Evolutionary conservation across 2,113 vertebrate species (phyloP).

Genomic region (Etheostoma cragini): DNA sequence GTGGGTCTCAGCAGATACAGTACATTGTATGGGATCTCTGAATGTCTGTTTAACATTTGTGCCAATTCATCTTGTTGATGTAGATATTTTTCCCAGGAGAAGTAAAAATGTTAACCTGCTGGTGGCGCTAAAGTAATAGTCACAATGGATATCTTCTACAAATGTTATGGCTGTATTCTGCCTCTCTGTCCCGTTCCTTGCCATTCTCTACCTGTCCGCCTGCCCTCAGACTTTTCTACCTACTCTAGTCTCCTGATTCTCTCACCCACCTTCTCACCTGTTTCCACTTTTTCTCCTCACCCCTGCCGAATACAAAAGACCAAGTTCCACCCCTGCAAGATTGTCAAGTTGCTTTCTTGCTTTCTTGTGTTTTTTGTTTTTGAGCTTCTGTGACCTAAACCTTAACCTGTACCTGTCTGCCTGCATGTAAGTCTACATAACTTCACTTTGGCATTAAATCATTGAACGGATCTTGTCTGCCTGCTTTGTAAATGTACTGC

Average conservation of each 20-base stretch:
- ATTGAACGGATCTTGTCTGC: neutral
- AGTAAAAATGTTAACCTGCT: neutral
- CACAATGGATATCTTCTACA: neutral
- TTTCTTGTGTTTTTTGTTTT: neutral
- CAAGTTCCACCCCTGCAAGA: neutral
- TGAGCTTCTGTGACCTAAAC: neutral
- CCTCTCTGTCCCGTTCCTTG: neutral
- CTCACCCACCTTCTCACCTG: neutral
- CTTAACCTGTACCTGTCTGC: neutral
- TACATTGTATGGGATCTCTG: neutral
- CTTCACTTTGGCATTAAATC: neutral
- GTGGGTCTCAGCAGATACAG: constrained; percentile 46
- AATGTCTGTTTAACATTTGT: neutral
- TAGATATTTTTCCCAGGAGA: neutral
- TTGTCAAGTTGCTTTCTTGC: neutral
- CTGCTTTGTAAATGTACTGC: neutral
- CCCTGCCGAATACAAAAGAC: neutral
- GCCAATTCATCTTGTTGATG: neutral
- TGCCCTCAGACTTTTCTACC: neutral
- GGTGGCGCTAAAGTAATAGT: neutral
- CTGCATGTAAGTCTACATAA: no score
- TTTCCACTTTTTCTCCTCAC: neutral
- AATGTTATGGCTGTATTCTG: neutral
- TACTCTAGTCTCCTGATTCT: neutral
- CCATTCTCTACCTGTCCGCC: neutral